Conservation (phyloP, 2,797 vertebrate genomes). For the Chaetophractus vellerosus region DNA sequence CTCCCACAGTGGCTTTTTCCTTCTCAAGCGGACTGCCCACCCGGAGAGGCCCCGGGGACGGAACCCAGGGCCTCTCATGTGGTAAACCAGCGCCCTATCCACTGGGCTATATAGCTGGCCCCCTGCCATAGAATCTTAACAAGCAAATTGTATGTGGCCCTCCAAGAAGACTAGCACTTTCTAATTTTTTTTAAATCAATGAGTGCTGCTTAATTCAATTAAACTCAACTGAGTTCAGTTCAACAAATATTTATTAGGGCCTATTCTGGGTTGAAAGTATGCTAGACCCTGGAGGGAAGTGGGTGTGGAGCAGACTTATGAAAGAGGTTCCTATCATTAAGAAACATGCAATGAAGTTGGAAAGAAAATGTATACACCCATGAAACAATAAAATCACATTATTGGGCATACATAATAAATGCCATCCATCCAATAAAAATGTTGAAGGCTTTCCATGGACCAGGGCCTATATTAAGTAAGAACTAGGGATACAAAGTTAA, state of each 20-base stretch:
- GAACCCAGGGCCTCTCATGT: too few species aligned
- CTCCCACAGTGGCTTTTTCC: too few species aligned
- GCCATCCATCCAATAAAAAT: neutral
- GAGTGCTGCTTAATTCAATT: neutral
- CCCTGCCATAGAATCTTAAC: neutral
- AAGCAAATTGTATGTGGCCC: neutral
- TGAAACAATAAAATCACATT: neutral
- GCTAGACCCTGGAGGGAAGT: neutral
- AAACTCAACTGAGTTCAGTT: neutral
- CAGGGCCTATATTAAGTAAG: neutral
- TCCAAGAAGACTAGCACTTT: neutral
- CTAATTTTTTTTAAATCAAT: neutral
- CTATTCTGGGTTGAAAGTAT: slow-evolving; percentile 17
- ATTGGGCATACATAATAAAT: neutral
- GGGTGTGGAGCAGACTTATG: neutral
- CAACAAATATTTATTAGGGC: neutral
- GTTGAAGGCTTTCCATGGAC: neutral
- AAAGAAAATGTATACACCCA: neutral
- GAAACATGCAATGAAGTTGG: neutral
- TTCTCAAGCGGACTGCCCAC: too few species aligned
- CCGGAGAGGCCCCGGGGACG: too few species aligned
- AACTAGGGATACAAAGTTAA: neutral
- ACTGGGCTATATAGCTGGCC: too few species aligned
- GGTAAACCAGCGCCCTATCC: too few species aligned
- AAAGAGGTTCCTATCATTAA: neutral